These are phyloP conservation scores for Norana najaformis DNA, from an alignment of 2,888 invertebrate species.

Conservation along the genomic window DNA sequence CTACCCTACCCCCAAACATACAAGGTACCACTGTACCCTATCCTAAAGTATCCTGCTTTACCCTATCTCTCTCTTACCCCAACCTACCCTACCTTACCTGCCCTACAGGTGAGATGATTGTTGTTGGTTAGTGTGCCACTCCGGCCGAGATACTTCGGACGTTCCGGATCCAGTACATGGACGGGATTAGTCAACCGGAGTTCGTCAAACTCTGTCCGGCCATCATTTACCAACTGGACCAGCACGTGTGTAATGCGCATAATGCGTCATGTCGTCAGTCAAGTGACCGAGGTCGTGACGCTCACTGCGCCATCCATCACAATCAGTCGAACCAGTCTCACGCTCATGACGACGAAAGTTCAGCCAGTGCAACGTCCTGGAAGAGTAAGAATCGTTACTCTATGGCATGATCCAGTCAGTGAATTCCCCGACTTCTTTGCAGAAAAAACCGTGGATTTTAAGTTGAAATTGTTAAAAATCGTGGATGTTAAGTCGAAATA, in stretches of 20 bases:
- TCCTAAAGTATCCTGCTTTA: not conserved
- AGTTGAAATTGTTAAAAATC: too few species aligned
- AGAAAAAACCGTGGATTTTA: too few species aligned
- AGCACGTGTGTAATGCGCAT: conserved; percentile 42
- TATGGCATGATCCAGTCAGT: too few species aligned
- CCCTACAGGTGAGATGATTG: not conserved
- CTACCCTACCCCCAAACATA: too few species aligned
- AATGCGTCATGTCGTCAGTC: not conserved
- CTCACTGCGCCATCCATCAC: conserved; percentile 25
- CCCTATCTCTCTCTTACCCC: not conserved
- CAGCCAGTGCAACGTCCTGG: not conserved
- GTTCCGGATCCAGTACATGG: conserved; percentile 29
- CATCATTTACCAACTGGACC: conserved; percentile 57
- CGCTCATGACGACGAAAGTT: not conserved
- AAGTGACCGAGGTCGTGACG: not conserved
- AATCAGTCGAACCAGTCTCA: not conserved
- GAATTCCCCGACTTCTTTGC: too few species aligned
- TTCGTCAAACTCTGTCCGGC: conserved; percentile 59
- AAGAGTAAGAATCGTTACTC: not conserved
- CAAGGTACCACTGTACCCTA: too few species aligned
- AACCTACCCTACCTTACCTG: not conserved
- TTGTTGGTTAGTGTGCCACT: conserved; percentile 27
- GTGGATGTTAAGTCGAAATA: too few species aligned
- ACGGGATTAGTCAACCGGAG: conserved; percentile 35
- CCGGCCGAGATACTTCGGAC: conserved; percentile 33